These are phyloP conservation scores for Hypotaenidia philippensis DNA, from an alignment of 2,797 vertebrate genomes.

Conservation along the genomic window DNA sequence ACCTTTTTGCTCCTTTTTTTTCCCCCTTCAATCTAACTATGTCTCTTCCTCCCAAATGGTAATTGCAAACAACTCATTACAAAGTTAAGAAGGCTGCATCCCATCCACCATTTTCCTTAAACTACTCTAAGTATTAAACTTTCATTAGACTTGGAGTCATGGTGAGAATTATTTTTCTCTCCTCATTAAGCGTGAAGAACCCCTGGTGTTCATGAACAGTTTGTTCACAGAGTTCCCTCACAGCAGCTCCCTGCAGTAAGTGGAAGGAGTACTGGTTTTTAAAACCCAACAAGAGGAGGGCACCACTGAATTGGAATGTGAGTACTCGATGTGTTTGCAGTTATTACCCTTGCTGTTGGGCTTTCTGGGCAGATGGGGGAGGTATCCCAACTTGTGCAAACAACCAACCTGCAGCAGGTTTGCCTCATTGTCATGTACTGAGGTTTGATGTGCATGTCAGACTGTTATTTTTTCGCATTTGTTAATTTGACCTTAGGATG, in stretches of 20 bases:
- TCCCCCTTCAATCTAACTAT: not conserved
- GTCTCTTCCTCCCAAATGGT: not conserved
- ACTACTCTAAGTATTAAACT: not conserved
- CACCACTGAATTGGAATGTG: not conserved
- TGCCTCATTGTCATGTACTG: not conserved
- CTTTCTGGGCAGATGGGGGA: not conserved
- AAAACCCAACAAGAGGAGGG: not conserved
- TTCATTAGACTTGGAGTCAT: not conserved
- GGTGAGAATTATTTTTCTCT: not conserved
- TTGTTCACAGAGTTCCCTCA: not conserved
- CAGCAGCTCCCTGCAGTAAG: not conserved
- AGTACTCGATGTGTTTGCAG: not conserved
- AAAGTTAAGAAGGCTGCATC: not conserved
- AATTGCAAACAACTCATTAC: not conserved
- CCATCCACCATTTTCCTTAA: not conserved
- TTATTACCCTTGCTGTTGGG: not conserved
- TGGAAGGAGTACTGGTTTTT: not conserved
- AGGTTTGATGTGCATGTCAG: not conserved
- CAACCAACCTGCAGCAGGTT: not conserved
- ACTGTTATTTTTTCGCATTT: not conserved
- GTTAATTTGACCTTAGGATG: not conserved
- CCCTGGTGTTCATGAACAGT: not conserved
- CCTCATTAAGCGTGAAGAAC: not conserved
- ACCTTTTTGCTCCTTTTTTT: not conserved
- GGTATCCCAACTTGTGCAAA: not conserved